A percentile compares a stretch with the other conserved stretches of the same genome.
Evolutionary conservation across 2,888 invertebrate genomes (phyloP).

Genomic region (Aradus depressus): DNA sequence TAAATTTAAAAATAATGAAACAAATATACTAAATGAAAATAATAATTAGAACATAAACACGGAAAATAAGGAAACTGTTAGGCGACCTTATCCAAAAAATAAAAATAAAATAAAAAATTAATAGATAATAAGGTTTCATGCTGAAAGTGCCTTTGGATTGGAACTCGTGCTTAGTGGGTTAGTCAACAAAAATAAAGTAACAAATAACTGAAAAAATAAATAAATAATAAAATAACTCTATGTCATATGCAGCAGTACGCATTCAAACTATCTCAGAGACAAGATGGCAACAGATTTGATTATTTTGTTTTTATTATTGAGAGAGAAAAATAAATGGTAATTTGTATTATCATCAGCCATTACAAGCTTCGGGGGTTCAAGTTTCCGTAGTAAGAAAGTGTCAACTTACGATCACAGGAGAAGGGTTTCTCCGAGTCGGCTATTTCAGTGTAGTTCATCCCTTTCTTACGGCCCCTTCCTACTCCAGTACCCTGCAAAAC

Average conservation of each 20-base stretch:
- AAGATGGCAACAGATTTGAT: constrained; percentile 11
- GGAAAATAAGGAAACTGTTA: background rate
- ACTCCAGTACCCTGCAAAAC: constrained; percentile 37
- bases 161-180: constrained; percentile 18
- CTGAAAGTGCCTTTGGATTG: constrained; percentile 13
- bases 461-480: constrained; percentile 34
- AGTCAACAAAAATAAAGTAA: constrained; percentile 8
- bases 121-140: constrained; percentile 2
- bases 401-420: constrained; percentile 80
- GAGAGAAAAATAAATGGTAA: constrained; percentile 2
- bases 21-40: background rate
- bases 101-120: background rate
- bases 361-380: constrained; percentile 10
- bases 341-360: constrained; percentile 14
- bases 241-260: constrained; percentile 16
- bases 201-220: constrained; percentile 11
- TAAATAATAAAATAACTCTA: constrained; percentile 6
- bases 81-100: background rate
- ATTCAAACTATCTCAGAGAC: constrained; percentile 12
- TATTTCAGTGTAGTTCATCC: constrained; percentile 30
- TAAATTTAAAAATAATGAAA: background rate
- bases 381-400: constrained; percentile 17
- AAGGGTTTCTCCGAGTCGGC: constrained; percentile 74
- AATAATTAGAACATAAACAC: background rate
- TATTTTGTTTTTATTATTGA: constrained; percentile 6